Base-by-base conservation (phyloP, 2,113 vertebrate species). In the Hemichromis elongatus region DNA sequence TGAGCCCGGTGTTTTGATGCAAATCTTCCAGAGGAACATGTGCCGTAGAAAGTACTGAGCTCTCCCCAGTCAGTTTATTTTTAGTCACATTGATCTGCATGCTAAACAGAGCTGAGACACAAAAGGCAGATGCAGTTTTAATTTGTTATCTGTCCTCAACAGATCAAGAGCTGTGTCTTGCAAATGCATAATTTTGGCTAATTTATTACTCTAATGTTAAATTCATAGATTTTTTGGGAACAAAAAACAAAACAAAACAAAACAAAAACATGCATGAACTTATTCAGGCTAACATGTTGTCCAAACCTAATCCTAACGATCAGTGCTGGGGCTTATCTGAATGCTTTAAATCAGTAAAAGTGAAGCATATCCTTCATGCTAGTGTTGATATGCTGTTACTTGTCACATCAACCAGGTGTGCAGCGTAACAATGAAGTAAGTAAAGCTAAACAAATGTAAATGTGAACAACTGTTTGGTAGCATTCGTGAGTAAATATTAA, bases 71-170 rank as follows among this genome's bases (percentile, higher is more conserved):
- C 89, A 96, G 95, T 94, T 92, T 90, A 73, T 97, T 95, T 85
- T 96, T 97, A 90, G 96, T 94, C 70, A 98, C 97, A 86, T 96
- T 97, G 86, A 98, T 97, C 95, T 98, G 97, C 97, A 97, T 97
- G 59, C 84, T 86, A 66, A 79, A 89, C 37, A 91, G 80, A 61
- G 87, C 93, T 94, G 81, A 35, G 30, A 87, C 19, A 84, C 18
- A 88, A n/a, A 68, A 37, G 0, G 5, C 7, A 55, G 7, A 40
- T n/a, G 63, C 4, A 53, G 13, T 16, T n/a, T n/a, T n/a, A n/a
- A n/a, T n/a, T 21, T 8, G 35, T 40, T 19, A 40, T 14, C 61
- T 40, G 19, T 66, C 61, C 35, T 66, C 33, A 26, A 26, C 21
- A 63, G 19, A 63, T 37, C 0, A 0, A 24, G 19, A 37, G 61